Conservation (phyloP, 2,888 invertebrate genomes). For the Polydrusus cervinus region DNA sequence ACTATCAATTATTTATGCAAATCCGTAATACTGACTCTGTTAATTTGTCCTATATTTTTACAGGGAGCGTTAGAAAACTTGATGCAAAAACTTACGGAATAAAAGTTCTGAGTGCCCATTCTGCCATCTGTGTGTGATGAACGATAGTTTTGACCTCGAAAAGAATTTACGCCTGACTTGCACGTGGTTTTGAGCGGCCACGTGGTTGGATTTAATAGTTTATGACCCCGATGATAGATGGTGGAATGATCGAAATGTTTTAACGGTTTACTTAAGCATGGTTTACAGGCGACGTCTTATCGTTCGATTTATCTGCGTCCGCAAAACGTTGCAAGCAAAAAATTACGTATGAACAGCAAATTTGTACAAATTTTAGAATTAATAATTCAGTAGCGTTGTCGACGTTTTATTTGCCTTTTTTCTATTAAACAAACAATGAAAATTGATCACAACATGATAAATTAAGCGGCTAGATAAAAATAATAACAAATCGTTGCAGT, state of each 20-base stretch:
- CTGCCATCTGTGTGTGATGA: slow-evolving; percentile 55
- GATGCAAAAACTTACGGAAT: slow-evolving; percentile 47
- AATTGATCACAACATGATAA: no score
- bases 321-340: no score
- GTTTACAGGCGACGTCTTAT: no score
- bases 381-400: no score
- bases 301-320: no score
- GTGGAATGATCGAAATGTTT: slow-evolving; percentile 59
- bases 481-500: no score
- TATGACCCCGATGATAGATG: slow-evolving; percentile 70
- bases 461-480: no score
- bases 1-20: neutral
- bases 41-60: neutral
- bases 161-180: slow-evolving; percentile 56
- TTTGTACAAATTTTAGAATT: no score
- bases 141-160: slow-evolving; percentile 56
- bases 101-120: slow-evolving; percentile 48
- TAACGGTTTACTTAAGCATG: slow-evolving; percentile 1
- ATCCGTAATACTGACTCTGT: no score
- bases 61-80: neutral
- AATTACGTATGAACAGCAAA: no score
- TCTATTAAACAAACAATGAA: no score
- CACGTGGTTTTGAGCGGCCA: slow-evolving; percentile 53
- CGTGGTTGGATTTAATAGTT: slow-evolving; percentile 67
- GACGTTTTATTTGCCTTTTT: no score